A percentile compares a stretch with the other conserved stretches of the same genome.
Conservation (phyloP, 2,797 vertebrate genomes). For the Propithecus deckenii region DNA sequence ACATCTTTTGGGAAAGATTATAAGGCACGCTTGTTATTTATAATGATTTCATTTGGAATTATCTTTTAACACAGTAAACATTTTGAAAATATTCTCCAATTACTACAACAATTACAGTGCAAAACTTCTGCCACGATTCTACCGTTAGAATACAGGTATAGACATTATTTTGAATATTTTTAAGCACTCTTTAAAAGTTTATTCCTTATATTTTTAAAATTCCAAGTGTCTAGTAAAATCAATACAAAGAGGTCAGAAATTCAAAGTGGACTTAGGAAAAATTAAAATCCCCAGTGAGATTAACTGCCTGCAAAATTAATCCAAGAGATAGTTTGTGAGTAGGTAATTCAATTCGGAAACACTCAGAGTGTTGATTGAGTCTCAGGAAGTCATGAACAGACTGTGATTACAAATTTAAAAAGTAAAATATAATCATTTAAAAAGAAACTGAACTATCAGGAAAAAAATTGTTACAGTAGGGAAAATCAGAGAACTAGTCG, state of each 20-base stretch:
- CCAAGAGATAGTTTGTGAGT: not conserved
- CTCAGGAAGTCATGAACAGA: not conserved
- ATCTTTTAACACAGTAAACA: not conserved
- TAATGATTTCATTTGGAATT: not conserved
- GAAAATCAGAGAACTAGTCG: not conserved
- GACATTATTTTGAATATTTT: not conserved
- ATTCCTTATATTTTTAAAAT: not conserved
- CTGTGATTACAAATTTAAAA: not conserved
- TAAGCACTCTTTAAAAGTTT: not conserved
- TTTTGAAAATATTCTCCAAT: not conserved
- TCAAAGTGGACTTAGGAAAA: constrained; percentile 2
- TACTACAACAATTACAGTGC: not conserved
- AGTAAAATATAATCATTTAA: constrained; percentile 20
- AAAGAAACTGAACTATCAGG: not conserved
- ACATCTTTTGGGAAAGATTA: not conserved
- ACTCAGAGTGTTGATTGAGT: not conserved
- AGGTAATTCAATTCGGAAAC: not conserved
- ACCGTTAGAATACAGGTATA: not conserved
- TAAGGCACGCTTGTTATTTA: not conserved
- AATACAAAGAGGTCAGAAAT: not conserved
- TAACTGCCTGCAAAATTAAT: not conserved
- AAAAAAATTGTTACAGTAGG: not conserved
- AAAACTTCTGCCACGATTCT: not conserved
- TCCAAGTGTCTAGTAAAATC: not conserved
- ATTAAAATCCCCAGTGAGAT: not conserved